A percentile compares a stretch with the other conserved stretches of the same genome.
phyloP scores from a whole-genome alignment of 2,888 invertebrate species.

The Melanophora roralis region DNA sequence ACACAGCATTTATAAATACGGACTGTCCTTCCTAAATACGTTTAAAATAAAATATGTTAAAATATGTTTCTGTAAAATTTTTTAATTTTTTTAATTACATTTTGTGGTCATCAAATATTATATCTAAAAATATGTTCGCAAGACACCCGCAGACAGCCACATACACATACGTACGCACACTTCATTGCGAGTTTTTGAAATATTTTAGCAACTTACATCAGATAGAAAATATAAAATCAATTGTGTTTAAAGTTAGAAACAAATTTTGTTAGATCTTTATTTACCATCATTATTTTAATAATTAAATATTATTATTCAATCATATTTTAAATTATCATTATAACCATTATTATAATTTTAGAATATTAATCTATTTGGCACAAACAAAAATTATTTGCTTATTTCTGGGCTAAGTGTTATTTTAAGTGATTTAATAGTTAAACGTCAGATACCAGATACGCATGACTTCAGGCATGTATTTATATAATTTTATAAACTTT shows the following conservation, averaged over 20 bases:
- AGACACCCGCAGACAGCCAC: too few relatives aligned
- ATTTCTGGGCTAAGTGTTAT: conserved; percentile 22
- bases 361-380: conserved; percentile 37
- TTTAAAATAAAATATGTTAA: conserved; percentile 50
- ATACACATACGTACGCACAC: too few relatives aligned
- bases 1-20: not conserved
- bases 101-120: conserved; percentile 47
- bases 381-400: conserved; percentile 23
- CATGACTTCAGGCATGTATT: conserved; percentile 34
- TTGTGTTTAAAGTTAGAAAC: too few relatives aligned
- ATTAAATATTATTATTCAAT: too few relatives aligned
- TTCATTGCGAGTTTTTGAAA: not conserved
- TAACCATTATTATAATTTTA: conserved; percentile 14
- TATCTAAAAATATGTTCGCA: conserved; percentile 12
- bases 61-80: conserved; percentile 19
- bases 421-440: conserved; percentile 13
- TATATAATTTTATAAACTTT: not conserved
- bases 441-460: conserved; percentile 43
- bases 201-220: too few relatives aligned
- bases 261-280: too few relatives aligned
- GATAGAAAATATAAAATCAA: too few relatives aligned
- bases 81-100: conserved; percentile 52
- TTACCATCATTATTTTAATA: too few relatives aligned
- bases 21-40: not conserved
- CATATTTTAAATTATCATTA: too few relatives aligned